phyloP scores from a whole-genome alignment of 2,113 vertebrate species.

The Megaceryle maxima region DNA sequence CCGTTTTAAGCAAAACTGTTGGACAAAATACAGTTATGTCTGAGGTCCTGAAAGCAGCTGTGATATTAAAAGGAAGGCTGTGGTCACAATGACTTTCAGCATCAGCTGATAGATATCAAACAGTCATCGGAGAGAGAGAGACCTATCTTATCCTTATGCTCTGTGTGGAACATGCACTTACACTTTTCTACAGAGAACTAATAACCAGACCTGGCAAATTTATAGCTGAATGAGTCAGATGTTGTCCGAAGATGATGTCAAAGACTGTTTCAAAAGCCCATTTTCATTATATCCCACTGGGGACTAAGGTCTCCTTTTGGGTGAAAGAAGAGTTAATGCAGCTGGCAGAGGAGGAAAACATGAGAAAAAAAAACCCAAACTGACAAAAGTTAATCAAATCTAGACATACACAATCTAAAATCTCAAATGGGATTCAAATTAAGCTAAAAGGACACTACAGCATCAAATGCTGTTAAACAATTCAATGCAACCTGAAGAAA shows the following conservation, averaged over 20 bases:
- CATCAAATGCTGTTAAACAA: background rate
- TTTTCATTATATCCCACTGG: background rate
- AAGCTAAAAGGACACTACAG: background rate
- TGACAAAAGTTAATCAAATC: conserved; percentile 27
- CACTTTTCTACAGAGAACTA: background rate
- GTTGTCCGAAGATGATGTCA: background rate
- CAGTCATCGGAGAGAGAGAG: background rate
- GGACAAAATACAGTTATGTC: background rate
- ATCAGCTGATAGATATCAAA: background rate
- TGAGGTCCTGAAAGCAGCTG: background rate
- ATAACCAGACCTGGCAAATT: background rate
- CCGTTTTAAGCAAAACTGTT: background rate
- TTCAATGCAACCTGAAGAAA: background rate
- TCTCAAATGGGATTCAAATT: background rate
- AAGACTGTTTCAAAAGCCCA: background rate
- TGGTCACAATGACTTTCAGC: background rate
- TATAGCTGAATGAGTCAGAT: background rate
- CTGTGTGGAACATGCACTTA: background rate
- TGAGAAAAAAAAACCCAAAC: conserved; percentile 10
- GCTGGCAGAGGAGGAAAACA: background rate
- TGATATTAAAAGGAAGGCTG: background rate
- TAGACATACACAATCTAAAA: background rate
- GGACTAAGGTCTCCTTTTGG: background rate
- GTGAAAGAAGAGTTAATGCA: background rate
- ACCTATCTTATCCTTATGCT: background rate